Percentiles rank a stretch among this genome's conserved stretches.
phyloP scores from a whole-genome alignment of 2,888 invertebrate genomes.

The Standfussiana lucernea region DNA sequence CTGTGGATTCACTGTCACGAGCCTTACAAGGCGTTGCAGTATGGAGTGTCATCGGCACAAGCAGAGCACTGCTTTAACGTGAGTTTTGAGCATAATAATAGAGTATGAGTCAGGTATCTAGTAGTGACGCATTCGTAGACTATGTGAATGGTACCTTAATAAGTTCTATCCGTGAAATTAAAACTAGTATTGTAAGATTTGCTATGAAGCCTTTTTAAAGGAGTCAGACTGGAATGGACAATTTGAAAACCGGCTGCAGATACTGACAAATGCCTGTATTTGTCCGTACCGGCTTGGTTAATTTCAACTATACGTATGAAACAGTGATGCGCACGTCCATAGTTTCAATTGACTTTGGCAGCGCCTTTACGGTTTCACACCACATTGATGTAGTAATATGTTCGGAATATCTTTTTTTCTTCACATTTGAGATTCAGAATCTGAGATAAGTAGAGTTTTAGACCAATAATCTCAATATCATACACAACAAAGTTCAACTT shows the following conservation, averaged over 20 bases:
- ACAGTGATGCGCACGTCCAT: too few species aligned
- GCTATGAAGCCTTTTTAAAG: too few species aligned
- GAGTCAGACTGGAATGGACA: not conserved
- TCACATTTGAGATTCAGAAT: not conserved
- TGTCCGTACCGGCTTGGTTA: not conserved
- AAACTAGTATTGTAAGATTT: not conserved
- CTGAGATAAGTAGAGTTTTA: not conserved
- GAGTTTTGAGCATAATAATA: not conserved
- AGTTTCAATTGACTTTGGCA: not conserved
- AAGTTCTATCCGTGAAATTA: not conserved
- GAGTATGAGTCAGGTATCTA: conserved; percentile 11
- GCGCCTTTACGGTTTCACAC: not conserved
- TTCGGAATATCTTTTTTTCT: not conserved
- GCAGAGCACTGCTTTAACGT: not conserved
- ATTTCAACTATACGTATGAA: too few species aligned
- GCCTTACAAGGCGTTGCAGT: too few species aligned
- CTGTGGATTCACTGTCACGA: too few species aligned
- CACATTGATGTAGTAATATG: not conserved
- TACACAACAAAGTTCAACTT: not conserved
- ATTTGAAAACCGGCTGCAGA: not conserved
- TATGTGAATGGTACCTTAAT: not conserved
- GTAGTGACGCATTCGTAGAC: not conserved
- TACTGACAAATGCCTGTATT: not conserved
- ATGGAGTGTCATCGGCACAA: too few species aligned
- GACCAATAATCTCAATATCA: not conserved